Evolutionary conservation across 2,797 vertebrate species (phyloP), one percentile per base, ranked within the genome.

Genomic region (Myotis vivesi): DNA sequence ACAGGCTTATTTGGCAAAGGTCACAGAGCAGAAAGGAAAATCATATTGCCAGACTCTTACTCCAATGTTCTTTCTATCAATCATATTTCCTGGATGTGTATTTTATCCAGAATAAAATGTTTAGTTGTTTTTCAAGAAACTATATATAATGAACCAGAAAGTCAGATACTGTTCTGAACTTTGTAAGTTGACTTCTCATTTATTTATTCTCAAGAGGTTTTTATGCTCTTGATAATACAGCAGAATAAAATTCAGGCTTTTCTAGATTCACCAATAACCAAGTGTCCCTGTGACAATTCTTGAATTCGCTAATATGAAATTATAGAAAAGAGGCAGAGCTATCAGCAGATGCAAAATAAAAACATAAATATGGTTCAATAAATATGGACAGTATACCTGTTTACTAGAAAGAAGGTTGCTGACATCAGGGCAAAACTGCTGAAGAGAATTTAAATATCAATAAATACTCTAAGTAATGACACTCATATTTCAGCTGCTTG

Each of bases 391-490:
- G 49, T 82, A 28, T n/a, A 30, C 22, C 68, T 23, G 9, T 57
- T 22, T 66, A 30, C 22, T 49, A n/a, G 25, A 51, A 75, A 44
- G 22, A 92, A 89, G 12, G 30, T 17, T 91, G 10, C 49, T 91
- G 46, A 81, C 22, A 53, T 22, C 10, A 51, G 28, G 72, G 41
- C 30, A 83, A 92, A 94, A 80, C 49, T 51, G 41, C 62, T 73
- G 25, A 82, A 87, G 77, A 85, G 28, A 84, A 92, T 66, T 92
- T 49, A 92, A 91, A 41, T 51, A 83, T 84, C 85, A 92, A 64
- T 85, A 92, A 91, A 62, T 73, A 94, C 36, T 93, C 55, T 89
- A 89, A 93, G 76, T 51, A 93, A 81, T 75, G 59, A 66, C 64
- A 93, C 55, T 84, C 13, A 23, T 80, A 85, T 77, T 88, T 82